Base-by-base conservation (phyloP, 2,797 vertebrate genomes). In the Dendrocincla fuliginosa region DNA sequence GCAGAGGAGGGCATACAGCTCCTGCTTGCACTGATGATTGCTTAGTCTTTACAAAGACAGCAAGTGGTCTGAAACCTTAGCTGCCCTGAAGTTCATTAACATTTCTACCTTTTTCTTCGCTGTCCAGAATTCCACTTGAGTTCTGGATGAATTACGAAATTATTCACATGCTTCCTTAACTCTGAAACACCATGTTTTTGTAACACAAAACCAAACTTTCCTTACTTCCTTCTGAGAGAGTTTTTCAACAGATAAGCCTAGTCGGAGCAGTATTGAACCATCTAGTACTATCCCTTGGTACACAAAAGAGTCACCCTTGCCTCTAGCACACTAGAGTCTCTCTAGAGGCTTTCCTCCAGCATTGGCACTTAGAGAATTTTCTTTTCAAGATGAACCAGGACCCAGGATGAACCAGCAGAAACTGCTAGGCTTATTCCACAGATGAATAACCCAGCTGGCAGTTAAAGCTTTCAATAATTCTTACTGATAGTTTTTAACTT, bases 361-460 rank as follows among this genome's bases (percentile, higher is more conserved):
- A 30, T n/a, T 75, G 65, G 15, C 57, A 83, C 15, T 71, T 47
- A 41, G 5, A n/a, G 10, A 37, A 6, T 69, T 39, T 80, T 83
- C 61, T 35, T 16, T 30, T 73, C 41, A 67, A 19, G 20, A 39
- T 71, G 37, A n/a, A 13, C 56, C 67, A 61, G 81, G 61, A 41
- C 14, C 42, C 55, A 81, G 76, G 69, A 81, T 84, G 65, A 86
- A n/a, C 12, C n/a, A 44, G 82, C 52, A 78, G 49, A 91, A 74
- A 2, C 79, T 0, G 0, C 44, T 47, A 19, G 33, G 5, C n/a
- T 80, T 83, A 10, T 50, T 86, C 49, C 41, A 61, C 16, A 30
- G 79, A 53, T 80, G 6, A 71, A 83, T 79, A 84, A 87, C 6
- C 13, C 64, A 63, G 41, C 11, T 73, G 44, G n/a, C 50, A 79